Evolutionary conservation across 2,888 invertebrate genomes (phyloP).

Genomic region (Harpalus rufipes): DNA sequence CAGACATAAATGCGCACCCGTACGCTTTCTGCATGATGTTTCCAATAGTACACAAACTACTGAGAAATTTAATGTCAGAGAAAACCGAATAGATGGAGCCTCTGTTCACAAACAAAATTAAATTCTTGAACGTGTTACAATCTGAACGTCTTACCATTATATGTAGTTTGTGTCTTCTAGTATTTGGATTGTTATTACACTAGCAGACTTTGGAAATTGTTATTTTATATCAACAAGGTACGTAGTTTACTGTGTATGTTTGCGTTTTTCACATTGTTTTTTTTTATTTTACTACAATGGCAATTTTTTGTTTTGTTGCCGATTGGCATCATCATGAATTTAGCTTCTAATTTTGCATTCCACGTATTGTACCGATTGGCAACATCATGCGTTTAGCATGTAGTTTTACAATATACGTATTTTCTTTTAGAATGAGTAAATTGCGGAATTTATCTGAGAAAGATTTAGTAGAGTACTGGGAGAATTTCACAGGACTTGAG

Average conservation of each 20-base stretch:
- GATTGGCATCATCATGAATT: neutral
- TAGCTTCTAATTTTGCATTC: neutral
- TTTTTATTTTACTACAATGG: neutral
- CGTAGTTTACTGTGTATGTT: neutral
- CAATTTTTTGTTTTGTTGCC: neutral
- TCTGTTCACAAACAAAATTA: constrained; percentile 56
- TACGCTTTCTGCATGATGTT: constrained; percentile 62
- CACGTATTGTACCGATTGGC: neutral
- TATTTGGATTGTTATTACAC: neutral
- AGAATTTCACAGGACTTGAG: neutral
- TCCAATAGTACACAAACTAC: constrained; percentile 69
- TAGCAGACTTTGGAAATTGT: neutral
- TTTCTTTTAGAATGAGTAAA: neutral
- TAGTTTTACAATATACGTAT: neutral
- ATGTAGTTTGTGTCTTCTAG: neutral
- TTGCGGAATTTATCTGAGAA: neutral
- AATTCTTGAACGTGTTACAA: neutral
- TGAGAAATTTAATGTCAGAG: constrained; percentile 62
- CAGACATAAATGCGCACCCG: neutral
- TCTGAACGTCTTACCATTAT: neutral
- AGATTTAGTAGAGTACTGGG: neutral
- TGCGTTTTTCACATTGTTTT: neutral
- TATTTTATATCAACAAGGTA: neutral
- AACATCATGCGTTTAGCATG: neutral
- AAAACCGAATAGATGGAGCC: constrained; percentile 68